These are phyloP conservation scores for Meandrusa payeni DNA, from an alignment of 2,888 invertebrate species.

Conservation along the genomic window DNA sequence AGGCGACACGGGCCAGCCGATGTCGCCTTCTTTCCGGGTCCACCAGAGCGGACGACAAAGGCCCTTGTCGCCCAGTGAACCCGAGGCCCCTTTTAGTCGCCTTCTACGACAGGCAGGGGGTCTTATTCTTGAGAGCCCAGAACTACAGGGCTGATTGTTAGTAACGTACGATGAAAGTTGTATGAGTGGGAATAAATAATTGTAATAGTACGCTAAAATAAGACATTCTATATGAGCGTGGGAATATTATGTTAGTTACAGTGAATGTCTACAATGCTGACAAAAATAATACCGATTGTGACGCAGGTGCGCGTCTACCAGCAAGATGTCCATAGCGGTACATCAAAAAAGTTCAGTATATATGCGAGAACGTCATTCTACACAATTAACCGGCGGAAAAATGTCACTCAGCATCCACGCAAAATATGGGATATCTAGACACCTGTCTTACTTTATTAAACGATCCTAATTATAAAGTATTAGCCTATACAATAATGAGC, in stretches of 20 bases:
- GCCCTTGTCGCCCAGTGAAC: too few relatives aligned
- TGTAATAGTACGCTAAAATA: too few relatives aligned
- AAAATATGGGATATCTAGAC: slow-evolving; percentile 52
- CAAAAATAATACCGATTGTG: slow-evolving; percentile 36
- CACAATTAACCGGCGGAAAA: slow-evolving; percentile 69
- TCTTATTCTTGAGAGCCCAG: too few relatives aligned
- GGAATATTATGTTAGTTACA: slow-evolving; percentile 30
- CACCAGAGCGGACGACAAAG: too few relatives aligned
- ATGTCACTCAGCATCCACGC: slow-evolving; percentile 67
- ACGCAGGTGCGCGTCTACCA: slow-evolving; percentile 56
- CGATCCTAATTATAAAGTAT: slow-evolving; percentile 33
- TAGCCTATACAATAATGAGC: slow-evolving; percentile 9
- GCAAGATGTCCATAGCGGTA: slow-evolving; percentile 50
- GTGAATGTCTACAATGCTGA: slow-evolving; percentile 26
- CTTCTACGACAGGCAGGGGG: too few relatives aligned
- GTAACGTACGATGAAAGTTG: too few relatives aligned
- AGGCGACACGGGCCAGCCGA: too few relatives aligned
- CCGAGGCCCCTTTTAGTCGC: too few relatives aligned
- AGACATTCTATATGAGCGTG: slow-evolving; percentile 21
- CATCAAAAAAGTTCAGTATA: slow-evolving; percentile 64
- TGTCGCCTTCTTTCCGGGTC: too few relatives aligned
- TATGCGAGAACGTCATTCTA: slow-evolving; percentile 43
- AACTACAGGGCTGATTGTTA: too few relatives aligned
- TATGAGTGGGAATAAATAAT: too few relatives aligned
- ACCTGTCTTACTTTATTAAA: slow-evolving; percentile 51